Evolutionary conservation across 2,797 vertebrate species (phyloP), one percentile per base, ranked within the genome.

Genomic region (Nyctalus aviator): DNA sequence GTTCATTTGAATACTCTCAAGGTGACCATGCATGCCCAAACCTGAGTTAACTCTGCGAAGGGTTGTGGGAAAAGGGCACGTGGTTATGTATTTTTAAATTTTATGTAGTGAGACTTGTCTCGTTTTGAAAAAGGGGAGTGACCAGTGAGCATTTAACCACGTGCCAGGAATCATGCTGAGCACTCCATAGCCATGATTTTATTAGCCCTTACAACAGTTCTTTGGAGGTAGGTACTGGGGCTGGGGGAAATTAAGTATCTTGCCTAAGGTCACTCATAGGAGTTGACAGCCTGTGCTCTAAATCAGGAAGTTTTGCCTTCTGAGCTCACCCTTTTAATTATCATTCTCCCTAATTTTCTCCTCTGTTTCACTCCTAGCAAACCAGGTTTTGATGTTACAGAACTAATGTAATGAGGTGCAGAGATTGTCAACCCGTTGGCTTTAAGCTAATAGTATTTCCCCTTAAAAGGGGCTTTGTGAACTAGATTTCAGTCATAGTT

Each of bases 301-400:
- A 85, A 13, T 11, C 30, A 77, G 88, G 48, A 83, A 75, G 32
- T 87, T 94, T 92, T n/a, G 41, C 64, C 46, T 85, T 32, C 44
- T 88, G 73, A 72, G 10, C 27, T n/a, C 27, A 71, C 18, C 2
- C 13, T 72, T 57, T 68, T 91, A 20, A 83, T 50, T 8, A 59
- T n/a, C 25, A 8, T 25, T 25, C 37, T 66, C 8, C 37, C 6
- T 72, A 23, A 35, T 68, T 95, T 85, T 91, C 32, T 68, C 9
- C 13, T 75, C n/a, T 11, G 8, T 69, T 72, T 75, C 32, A 46
- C n/a, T 71, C 10, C 53, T 57, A 84, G 64, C 20, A 92, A 35
- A 6, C 64, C 27, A 30, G 10, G 8, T 94, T 89, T 89, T 85
- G 55, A 55, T 55, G 14, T 82, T 62, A 27, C 17, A 77, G 55